Evolutionary conservation across 2,888 invertebrate species (phyloP).

Genomic region (Dastarcus helophoroides): DNA sequence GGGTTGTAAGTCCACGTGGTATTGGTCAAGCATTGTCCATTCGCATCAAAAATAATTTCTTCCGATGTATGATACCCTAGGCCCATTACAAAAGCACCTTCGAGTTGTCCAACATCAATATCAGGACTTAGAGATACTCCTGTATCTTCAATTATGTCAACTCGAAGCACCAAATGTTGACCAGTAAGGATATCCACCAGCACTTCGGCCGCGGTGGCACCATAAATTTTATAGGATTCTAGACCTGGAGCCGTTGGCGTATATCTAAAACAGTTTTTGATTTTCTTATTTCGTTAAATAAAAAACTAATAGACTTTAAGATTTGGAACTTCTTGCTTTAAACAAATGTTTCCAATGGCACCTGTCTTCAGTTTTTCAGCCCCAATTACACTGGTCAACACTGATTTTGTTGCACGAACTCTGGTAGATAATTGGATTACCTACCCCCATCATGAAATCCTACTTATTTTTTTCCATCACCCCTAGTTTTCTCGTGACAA

Average conservation of each 20-base stretch:
- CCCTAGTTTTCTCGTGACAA: too few relatives aligned
- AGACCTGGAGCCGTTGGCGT: slow-evolving; percentile 35
- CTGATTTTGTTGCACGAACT: too few relatives aligned
- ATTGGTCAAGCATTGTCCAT: slow-evolving; percentile 58
- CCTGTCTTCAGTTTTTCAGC: too few relatives aligned
- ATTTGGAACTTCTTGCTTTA: too few relatives aligned
- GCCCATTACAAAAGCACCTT: slow-evolving; percentile 50
- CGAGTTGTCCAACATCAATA: slow-evolving; percentile 65
- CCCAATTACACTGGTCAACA: too few relatives aligned
- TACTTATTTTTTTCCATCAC: too few relatives aligned
- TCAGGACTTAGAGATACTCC: slow-evolving; percentile 61
- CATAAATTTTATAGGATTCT: slow-evolving; percentile 52
- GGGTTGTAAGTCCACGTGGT: slow-evolving; percentile 75
- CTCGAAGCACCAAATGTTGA: slow-evolving; percentile 53
- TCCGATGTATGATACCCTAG: slow-evolving; percentile 61
- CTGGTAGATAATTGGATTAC: too few relatives aligned
- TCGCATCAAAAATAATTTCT: slow-evolving; percentile 47
- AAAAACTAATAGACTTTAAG: too few relatives aligned
- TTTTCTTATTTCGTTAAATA: too few relatives aligned
- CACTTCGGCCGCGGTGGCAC: slow-evolving; percentile 53
- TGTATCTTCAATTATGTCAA: slow-evolving; percentile 62
- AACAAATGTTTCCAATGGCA: too few relatives aligned
- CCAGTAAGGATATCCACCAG: slow-evolving; percentile 72
- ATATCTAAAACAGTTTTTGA: slow-evolving; percentile 18
- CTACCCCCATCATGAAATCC: too few relatives aligned